Percentiles rank a stretch among this genome's conserved stretches.
Conservation (phyloP, 1,140 invertebrate species). For the Drosophila insularis region DNA sequence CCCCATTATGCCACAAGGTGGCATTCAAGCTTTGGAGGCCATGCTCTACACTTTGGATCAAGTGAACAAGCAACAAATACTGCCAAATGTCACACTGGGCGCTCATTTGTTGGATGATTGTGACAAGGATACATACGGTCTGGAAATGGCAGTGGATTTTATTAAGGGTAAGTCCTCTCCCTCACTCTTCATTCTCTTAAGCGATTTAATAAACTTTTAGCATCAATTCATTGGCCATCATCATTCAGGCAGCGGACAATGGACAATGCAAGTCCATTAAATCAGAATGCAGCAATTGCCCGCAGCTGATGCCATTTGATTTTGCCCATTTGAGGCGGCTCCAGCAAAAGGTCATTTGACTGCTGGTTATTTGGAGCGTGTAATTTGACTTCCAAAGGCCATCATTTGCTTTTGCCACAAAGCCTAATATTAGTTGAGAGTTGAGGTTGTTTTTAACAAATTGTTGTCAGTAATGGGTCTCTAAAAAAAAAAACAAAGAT, state of each 20-base stretch:
- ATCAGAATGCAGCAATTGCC: slow-evolving; percentile 7
- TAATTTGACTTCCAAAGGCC: not conserved
- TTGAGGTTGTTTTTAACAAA: not conserved
- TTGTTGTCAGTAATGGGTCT: not conserved
- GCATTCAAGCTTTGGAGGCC: slow-evolving; percentile 94
- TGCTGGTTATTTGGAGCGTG: not conserved
- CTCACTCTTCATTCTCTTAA: not conserved
- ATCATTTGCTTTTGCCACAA: not conserved
- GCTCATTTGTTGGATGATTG: slow-evolving; percentile 97
- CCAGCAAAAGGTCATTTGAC: not conserved
- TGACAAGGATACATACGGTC: slow-evolving; percentile 97
- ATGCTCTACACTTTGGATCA: slow-evolving; percentile 96
- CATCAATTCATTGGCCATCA: not conserved
- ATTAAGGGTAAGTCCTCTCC: slow-evolving; percentile 92
- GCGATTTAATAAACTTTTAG: not conserved
- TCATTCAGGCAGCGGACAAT: not conserved
- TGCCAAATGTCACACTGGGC: slow-evolving; percentile 92
- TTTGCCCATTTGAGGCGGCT: not conserved
- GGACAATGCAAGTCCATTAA: not conserved
- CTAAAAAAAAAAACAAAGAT: too few relatives aligned
- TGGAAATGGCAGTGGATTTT: slow-evolving; percentile 98
- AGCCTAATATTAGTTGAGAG: not conserved
- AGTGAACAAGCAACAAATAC: slow-evolving; percentile 87
- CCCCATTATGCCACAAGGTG: slow-evolving; percentile 96
- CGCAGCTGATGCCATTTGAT: not conserved